phyloP scores from a whole-genome alignment of 1,140 invertebrate genomes.

The Drosophila leontia region DNA sequence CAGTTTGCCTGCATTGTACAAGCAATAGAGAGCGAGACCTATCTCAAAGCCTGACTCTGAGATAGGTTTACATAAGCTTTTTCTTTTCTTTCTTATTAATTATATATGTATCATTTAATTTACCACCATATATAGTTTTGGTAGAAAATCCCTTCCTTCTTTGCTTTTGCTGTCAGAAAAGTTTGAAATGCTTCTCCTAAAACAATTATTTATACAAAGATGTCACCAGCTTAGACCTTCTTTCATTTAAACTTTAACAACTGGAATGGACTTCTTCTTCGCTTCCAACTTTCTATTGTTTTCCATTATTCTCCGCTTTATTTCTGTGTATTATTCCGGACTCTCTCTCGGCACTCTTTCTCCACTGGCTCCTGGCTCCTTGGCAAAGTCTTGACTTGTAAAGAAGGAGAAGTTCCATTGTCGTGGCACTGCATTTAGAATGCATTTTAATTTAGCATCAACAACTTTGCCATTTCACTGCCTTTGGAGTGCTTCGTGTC shows the following conservation, averaged over 20 bases:
- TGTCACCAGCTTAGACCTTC: conserved; percentile 7
- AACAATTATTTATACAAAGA: conserved; percentile 16
- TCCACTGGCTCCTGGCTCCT: background rate
- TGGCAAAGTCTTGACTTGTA: conserved; percentile 23
- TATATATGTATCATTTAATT: too few relatives aligned
- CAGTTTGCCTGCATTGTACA: too few relatives aligned
- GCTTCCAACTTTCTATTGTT: conserved; percentile 19
- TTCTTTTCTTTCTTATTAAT: too few relatives aligned
- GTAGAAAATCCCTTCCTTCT: background rate
- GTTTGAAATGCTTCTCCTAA: conserved; percentile 4
- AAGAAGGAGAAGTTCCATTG: conserved; percentile 40
- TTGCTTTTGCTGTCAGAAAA: conserved; percentile 1
- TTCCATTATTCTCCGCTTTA: conserved; percentile 43
- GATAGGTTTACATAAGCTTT: too few relatives aligned
- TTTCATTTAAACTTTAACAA: conserved; percentile 22
- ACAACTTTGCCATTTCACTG: conserved; percentile 59
- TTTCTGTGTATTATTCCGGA: conserved; percentile 47
- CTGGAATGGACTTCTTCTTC: conserved; percentile 1
- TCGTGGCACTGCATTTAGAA: conserved; percentile 65
- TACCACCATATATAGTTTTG: background rate
- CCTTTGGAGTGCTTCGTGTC: conserved; percentile 33
- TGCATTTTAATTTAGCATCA: conserved; percentile 69
- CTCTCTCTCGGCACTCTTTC: background rate
- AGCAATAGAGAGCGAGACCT: too few relatives aligned
- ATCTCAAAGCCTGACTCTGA: too few relatives aligned